Percentiles rank a stretch among this genome's conserved stretches.
phyloP scores from a whole-genome alignment of 2,797 vertebrate genomes.

The Holocentrus rufus region DNA sequence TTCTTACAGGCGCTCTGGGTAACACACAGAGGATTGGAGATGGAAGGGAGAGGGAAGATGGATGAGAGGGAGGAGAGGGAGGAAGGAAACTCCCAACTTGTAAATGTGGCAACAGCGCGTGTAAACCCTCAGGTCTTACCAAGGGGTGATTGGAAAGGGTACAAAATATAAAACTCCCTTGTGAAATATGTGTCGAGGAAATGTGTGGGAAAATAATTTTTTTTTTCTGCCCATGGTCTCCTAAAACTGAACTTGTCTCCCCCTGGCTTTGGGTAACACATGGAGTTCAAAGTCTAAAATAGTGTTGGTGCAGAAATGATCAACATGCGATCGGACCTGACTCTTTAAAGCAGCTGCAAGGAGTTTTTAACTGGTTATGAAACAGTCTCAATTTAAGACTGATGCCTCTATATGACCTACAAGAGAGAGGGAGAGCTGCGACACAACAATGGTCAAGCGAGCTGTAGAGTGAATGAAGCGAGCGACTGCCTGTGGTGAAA shows the following conservation, averaged over 20 bases:
- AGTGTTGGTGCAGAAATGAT: too few relatives aligned
- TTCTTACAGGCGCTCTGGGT: conserved; percentile 10
- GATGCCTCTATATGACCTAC: too few relatives aligned
- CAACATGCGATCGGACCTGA: too few relatives aligned
- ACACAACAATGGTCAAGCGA: too few relatives aligned
- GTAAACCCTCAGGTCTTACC: conserved; percentile 5
- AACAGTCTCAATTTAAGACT: too few relatives aligned
- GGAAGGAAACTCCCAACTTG: conserved; percentile 1
- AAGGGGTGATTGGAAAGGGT: conserved; percentile 2
- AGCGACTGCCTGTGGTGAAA: too few relatives aligned
- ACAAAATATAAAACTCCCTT: background rate
- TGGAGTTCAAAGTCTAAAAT: background rate
- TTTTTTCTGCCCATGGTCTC: conserved; percentile 23
- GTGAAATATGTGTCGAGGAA: conserved; percentile 4
- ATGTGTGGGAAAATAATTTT: conserved; percentile 6
- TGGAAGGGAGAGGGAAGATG: background rate
- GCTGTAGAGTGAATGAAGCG: too few relatives aligned
- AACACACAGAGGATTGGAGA: conserved; percentile 22
- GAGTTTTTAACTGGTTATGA: too few relatives aligned
- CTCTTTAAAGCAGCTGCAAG: too few relatives aligned
- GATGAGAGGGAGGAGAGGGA: background rate
- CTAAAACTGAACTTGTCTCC: conserved; percentile 12
- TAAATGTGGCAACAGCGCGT: conserved; percentile 17
- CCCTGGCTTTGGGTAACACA: background rate
- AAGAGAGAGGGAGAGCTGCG: too few relatives aligned